Conservation (phyloP, 2,797 vertebrate species). For the Hypotaenidia okinawae region DNA sequence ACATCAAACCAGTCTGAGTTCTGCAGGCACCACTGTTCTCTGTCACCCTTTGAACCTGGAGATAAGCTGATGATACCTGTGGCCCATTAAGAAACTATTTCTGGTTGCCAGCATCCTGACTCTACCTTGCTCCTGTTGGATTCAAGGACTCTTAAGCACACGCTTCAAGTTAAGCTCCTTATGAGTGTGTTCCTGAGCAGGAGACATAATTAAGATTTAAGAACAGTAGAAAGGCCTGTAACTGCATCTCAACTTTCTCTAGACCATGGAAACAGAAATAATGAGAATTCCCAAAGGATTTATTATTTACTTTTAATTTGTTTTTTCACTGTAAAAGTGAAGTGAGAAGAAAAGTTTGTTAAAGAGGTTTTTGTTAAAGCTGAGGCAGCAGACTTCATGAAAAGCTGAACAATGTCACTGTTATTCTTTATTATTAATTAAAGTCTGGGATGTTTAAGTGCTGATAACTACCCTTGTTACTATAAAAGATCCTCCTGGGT, state of each 20-base stretch:
- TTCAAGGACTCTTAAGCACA: not conserved
- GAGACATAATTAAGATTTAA: conserved; percentile 20
- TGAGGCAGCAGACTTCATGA: not conserved
- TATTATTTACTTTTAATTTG: not conserved
- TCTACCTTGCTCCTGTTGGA: not conserved
- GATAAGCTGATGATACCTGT: not conserved
- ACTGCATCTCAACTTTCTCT: not conserved
- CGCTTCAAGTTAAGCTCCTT: conserved; percentile 10
- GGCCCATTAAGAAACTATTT: not conserved
- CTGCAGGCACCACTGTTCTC: not conserved
- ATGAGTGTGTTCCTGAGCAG: not conserved
- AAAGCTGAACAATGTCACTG: not conserved
- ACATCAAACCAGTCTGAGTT: not conserved
- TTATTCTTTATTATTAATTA: conserved; percentile 7
- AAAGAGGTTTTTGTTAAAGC: not conserved
- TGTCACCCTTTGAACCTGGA: not conserved
- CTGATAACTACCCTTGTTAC: not conserved
- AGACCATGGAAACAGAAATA: not conserved
- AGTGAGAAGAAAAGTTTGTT: not conserved
- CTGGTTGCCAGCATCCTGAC: not conserved
- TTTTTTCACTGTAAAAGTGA: not conserved
- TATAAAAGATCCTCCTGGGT: not conserved
- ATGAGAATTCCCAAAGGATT: not conserved
- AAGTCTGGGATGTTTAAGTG: not conserved
- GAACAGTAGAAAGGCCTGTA: not conserved